Evolutionary conservation across 2,888 invertebrate species (phyloP).

Genomic region (Synanthedon andrenaeformis): DNA sequence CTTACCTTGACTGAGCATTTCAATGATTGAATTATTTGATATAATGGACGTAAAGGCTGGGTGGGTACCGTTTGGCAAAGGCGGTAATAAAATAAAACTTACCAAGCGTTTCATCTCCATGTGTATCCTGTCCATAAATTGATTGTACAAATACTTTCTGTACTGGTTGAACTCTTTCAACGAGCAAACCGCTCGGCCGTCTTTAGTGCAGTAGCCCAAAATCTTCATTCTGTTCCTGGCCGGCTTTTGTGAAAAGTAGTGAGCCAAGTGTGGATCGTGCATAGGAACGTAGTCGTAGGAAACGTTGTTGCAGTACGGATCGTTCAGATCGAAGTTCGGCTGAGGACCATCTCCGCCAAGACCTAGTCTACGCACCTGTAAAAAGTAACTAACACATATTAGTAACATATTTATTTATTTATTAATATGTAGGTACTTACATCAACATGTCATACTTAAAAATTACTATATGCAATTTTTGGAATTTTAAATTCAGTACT

Average conservation of each 20-base stretch:
- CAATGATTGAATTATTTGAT: no score
- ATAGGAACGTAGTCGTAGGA: slow-evolving; percentile 68
- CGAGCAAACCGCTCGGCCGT: slow-evolving; percentile 73
- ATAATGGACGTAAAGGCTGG: no score
- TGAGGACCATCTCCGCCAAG: slow-evolving; percentile 32
- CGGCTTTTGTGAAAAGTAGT: slow-evolving; percentile 55
- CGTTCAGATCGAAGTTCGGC: slow-evolving; percentile 52
- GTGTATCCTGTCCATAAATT: slow-evolving; percentile 66
- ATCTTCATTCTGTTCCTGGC: slow-evolving; percentile 47
- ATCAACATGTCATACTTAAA: not conserved
- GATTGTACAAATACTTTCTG: slow-evolving; percentile 70
- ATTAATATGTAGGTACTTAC: no score
- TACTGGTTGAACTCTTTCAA: slow-evolving; percentile 75
- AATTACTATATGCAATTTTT: not conserved
- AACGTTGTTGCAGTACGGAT: slow-evolving; percentile 58
- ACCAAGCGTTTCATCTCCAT: slow-evolving; percentile 49
- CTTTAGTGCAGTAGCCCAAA: slow-evolving; percentile 69
- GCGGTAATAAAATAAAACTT: slow-evolving; percentile 8
- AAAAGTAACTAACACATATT: slow-evolving; percentile 1
- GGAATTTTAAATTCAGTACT: no score
- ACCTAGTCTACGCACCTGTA: slow-evolving; percentile 48
- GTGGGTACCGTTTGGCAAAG: no score
- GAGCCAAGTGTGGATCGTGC: slow-evolving; percentile 70
- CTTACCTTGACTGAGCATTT: no score
- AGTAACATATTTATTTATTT: not conserved